Base-by-base conservation (phyloP, 2,888 invertebrate genomes). In the Seladonia tumulorum region DNA sequence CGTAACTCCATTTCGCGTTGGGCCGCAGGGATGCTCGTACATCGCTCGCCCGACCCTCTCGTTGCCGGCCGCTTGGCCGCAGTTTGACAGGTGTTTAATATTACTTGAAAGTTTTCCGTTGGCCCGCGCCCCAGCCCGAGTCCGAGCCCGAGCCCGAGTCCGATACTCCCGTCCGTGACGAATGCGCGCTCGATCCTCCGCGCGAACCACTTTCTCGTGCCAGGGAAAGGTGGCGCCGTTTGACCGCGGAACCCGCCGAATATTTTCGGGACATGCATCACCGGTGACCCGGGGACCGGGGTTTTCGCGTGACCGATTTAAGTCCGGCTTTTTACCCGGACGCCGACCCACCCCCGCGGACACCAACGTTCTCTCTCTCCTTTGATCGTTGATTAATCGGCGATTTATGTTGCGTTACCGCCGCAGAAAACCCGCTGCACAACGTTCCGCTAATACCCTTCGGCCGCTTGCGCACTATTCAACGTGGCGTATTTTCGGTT, bases 21-120 rank as follows among this genome's bases (percentile, higher is more conserved):
- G 88, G 47, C 76, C 75, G 74, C 78, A 72, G 74, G 68, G 71
- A 75, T 77, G 75, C 74, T 81, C 85, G 81, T 83, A 78, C 85
- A 83, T 74, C 82, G 74, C 76, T 63, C 35, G 47, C 74, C 78
- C 72, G n/a, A 29, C 71, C 83, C 84, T 79, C 88, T 83, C 16
- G 25, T 85, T 89, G 89, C 86, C 89, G 86, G 88, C 90, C 91
- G 87, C 87, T 90, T 88, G 76, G 79, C 72, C 53, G 84, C 87
- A 88, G 91, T 93, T 93, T 94, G 94, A 93, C 94, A 93, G 93
- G 89, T 92, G 92, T 93, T 93, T 93, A 92, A 92, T 92, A 93
- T 92, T 91, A 92, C 91, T 89, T 87, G 88, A 89, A 93, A 93
- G 90, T 93, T 93, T 91, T 79, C 71, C 82, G 72, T 77, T 73